A percentile compares a stretch with the other conserved stretches of the same genome.
phyloP scores from a whole-genome alignment of 2,797 vertebrate species.

The Argya squamiceps region DNA sequence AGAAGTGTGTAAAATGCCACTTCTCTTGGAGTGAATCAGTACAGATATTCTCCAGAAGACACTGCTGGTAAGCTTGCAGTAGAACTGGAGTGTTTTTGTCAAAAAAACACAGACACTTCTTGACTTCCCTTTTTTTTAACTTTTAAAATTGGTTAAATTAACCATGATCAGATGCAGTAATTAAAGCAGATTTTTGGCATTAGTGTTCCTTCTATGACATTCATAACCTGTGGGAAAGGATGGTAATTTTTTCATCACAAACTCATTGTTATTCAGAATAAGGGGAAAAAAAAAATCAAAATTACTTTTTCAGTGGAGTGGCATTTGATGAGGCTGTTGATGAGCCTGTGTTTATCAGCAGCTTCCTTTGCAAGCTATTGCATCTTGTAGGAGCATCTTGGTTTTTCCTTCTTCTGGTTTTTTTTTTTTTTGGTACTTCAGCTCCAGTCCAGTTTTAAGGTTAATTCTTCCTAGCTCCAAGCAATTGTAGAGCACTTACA shows the following conservation, averaged over 20 bases:
- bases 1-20: background rate
- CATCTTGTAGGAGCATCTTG: background rate
- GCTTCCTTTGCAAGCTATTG: background rate
- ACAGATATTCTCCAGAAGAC: background rate
- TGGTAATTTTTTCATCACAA: background rate
- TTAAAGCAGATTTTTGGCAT: background rate
- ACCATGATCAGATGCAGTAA: background rate
- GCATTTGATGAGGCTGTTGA: background rate
- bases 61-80: background rate
- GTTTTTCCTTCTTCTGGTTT: background rate
- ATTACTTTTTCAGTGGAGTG: background rate
- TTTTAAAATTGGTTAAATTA: background rate
- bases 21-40: background rate
- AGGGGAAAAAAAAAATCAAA: background rate
- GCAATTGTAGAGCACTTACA: background rate
- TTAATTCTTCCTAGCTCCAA: background rate
- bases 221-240: background rate
- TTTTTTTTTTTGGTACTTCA: background rate
- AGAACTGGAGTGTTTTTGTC: background rate
- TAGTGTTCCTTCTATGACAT: background rate
- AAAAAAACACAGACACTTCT: background rate
- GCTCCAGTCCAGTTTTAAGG: background rate
- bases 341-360: background rate
- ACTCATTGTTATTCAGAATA: background rate
- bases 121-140: background rate